Evolutionary conservation across 2,797 vertebrate genomes (phyloP).

Genomic region (Typhlichthys subterraneus): DNA sequence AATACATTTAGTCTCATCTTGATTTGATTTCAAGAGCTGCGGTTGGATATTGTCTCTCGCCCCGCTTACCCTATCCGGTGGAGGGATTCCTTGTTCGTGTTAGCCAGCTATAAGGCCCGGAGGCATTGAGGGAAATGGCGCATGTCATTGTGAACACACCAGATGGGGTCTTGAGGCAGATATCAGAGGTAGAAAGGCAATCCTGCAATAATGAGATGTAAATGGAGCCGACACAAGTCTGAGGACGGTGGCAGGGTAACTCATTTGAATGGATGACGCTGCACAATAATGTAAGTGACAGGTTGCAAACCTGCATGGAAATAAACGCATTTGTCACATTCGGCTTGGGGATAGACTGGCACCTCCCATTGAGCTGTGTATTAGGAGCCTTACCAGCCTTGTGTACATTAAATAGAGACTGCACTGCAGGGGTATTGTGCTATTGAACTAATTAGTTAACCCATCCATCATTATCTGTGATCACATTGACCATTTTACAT

Average conservation of each 20-base stretch:
- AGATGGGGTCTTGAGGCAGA: slow-evolving; percentile 65
- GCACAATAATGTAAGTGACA: slow-evolving; percentile 57
- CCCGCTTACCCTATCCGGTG: slow-evolving; percentile 38
- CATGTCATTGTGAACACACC: slow-evolving; percentile 70
- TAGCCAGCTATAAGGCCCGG: slow-evolving; percentile 44
- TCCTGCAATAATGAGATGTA: slow-evolving; percentile 58
- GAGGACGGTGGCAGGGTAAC: slow-evolving; percentile 10
- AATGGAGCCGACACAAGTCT: slow-evolving; percentile 41
- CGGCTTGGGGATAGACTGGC: not conserved
- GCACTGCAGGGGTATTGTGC: no score
- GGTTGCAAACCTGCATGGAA: slow-evolving; percentile 63
- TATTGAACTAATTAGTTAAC: no score
- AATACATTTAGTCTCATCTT: slow-evolving; percentile 62
- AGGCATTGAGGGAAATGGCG: slow-evolving; percentile 59
- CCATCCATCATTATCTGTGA: no score
- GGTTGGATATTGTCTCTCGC: slow-evolving; percentile 32
- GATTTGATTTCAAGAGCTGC: slow-evolving; percentile 50
- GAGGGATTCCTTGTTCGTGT: slow-evolving; percentile 43
- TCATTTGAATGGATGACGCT: slow-evolving; percentile 30
- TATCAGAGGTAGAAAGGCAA: slow-evolving; percentile 38
- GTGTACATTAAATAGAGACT: no score
- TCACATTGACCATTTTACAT: no score
- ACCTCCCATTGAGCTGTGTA: no score
- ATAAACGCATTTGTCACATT: slow-evolving; percentile 40
- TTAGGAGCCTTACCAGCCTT: no score